Evolutionary conservation across 2,888 invertebrate species (phyloP), one percentile per base, ranked within the genome.

Genomic region (Drosophila villosipedis): DNA sequence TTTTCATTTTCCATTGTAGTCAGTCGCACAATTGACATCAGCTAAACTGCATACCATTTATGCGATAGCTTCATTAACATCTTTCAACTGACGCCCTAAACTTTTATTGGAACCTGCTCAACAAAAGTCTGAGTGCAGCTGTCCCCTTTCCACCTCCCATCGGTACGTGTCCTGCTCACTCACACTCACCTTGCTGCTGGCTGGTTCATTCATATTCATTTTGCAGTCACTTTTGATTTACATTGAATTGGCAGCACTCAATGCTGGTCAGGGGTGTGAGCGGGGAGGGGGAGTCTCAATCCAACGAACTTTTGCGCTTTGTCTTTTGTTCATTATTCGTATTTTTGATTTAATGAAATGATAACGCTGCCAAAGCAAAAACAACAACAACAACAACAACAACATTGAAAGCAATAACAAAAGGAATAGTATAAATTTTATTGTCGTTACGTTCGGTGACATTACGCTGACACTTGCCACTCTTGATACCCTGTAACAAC

Each of bases 301-400:
- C 47, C 62, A 67, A 39, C 58, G 74, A 79, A 79, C 62, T 74
- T 60, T 70, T 50, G 47, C 61, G 54, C 74, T 77, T 71, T 80
- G 77, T 68, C 77, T 74, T 70, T 73, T 73, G 63, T 69, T 73
- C 79, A 69, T 76, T 70, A 73, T 83, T 71, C 73, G 61, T 73
- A 65, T 68, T 68, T 83, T 74, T 75, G 89, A 88, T 89, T 87
- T 81, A 88, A 85, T 88, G 79, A 88, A 87, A 87, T 84, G 89
- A 88, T 88, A 88, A 85, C 72, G 76, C 55, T 47, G 61, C 12
- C 55, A 62, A 58, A 60, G 64, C 22, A 41, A 30, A 25, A 58
- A 37, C 1, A 35, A 25, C 37, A 53, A 43, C 25, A 58, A n/a
- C 53, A 54, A 47, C 57, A 37, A n/a, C 41, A 49, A 28, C 22